These are phyloP conservation scores for Cranoglanis bouderius DNA, from an alignment of 2,113 vertebrate genomes.

Conservation along the genomic window DNA sequence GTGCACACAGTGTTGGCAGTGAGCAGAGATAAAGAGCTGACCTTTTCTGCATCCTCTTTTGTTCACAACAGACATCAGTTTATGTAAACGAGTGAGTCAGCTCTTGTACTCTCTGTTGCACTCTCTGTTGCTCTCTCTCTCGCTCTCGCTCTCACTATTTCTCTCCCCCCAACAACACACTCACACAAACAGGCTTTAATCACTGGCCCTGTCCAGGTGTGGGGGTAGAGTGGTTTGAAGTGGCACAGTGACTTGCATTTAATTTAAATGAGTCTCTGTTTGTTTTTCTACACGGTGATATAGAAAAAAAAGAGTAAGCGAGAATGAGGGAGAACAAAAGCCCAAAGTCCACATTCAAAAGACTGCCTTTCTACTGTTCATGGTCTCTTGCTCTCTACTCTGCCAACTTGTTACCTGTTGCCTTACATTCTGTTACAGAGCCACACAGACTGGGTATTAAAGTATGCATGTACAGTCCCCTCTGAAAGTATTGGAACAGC, in stretches of 20 bases:
- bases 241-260: conserved; percentile 50
- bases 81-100: conserved; percentile 53
- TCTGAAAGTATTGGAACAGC: too few species aligned
- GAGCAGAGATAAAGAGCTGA: conserved; percentile 47
- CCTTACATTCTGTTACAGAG: conserved; percentile 23
- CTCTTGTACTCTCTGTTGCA: conserved; percentile 2
- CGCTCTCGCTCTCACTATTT: too few species aligned
- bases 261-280: conserved; percentile 53
- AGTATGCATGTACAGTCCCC: conserved; percentile 5
- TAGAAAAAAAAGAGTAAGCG: conserved; percentile 10
- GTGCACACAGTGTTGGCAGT: conserved; percentile 20
- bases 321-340: not conserved
- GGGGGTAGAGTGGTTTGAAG: conserved; percentile 30
- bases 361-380: conserved; percentile 30
- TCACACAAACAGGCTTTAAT: conserved; percentile 35
- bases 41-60: conserved; percentile 54
- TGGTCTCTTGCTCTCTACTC: conserved; percentile 32
- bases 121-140: not conserved
- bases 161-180: not conserved
- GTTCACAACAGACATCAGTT: conserved; percentile 51
- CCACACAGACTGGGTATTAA: not conserved
- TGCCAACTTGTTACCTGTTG: conserved; percentile 41
- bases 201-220: conserved; percentile 47
- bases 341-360: conserved; percentile 34
- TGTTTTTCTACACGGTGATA: conserved; percentile 35